Percentiles rank a stretch among this genome's conserved stretches.
These are phyloP conservation scores for Chironomus tentans DNA, from an alignment of 2,888 invertebrate genomes.

Conservation along the genomic window DNA sequence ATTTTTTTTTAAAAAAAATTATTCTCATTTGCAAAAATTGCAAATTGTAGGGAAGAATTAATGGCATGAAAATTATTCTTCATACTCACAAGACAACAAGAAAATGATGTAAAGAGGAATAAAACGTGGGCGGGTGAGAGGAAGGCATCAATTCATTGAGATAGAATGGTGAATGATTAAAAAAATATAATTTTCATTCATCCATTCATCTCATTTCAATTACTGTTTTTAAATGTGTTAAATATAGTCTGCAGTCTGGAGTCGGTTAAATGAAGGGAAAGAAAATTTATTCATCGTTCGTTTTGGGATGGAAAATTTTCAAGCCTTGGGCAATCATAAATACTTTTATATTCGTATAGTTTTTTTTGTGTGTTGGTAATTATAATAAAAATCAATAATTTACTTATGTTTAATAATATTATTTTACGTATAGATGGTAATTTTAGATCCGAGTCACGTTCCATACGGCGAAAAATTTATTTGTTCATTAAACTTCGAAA, in stretches of 20 bases:
- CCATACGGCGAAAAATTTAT: too few species aligned
- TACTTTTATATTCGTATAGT: too few species aligned
- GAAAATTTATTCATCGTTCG: background rate
- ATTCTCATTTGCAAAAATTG: background rate
- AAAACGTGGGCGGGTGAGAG: background rate
- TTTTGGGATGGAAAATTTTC: too few species aligned
- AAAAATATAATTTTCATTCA: too few species aligned
- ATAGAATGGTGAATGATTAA: background rate
- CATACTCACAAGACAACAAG: constrained; percentile 5
- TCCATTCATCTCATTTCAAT: background rate
- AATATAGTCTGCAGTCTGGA: background rate
- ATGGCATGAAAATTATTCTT: background rate
- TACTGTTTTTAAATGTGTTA: background rate
- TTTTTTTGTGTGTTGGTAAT: too few species aligned
- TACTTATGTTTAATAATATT: too few species aligned
- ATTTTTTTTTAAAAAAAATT: background rate
- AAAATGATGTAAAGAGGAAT: constrained; percentile 8
- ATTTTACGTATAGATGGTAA: too few species aligned
- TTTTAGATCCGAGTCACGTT: too few species aligned
- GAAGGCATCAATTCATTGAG: background rate
- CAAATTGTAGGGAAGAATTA: background rate
- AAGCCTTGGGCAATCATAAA: too few species aligned
- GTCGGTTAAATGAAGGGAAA: background rate
- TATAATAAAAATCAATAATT: too few species aligned
- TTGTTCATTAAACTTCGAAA: too few species aligned